Percentiles rank a stretch among this genome's conserved stretches.
These are phyloP conservation scores for Lateolabrax maculatus DNA, from an alignment of 2,797 vertebrate species.

Conservation along the genomic window DNA sequence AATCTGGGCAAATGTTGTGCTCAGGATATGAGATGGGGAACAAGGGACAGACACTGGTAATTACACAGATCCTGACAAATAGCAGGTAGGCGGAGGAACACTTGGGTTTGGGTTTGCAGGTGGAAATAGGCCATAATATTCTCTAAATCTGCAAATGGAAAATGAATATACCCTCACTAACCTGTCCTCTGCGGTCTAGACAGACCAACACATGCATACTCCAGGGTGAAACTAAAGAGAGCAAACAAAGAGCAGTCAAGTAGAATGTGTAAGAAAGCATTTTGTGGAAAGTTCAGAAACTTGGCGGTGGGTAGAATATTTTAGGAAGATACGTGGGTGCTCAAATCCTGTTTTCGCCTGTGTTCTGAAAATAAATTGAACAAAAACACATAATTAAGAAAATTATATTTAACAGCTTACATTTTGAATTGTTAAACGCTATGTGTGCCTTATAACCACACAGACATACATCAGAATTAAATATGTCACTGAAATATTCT, in stretches of 20 bases:
- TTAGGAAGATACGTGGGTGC: background rate
- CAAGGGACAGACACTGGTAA: constrained; percentile 59
- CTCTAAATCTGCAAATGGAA: constrained; percentile 64
- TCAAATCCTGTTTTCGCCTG: background rate
- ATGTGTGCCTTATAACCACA: too few species aligned
- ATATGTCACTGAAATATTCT: too few species aligned
- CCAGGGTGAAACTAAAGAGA: constrained; percentile 49
- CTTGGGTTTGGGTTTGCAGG: constrained; percentile 62
- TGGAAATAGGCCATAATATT: constrained; percentile 72
- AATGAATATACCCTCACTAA: constrained; percentile 56
- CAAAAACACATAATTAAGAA: background rate
- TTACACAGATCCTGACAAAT: constrained; percentile 76
- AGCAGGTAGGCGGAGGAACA: constrained; percentile 55
- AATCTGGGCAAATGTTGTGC: constrained; percentile 69
- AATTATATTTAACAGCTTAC: background rate
- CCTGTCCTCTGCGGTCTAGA: constrained; percentile 71
- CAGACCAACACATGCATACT: constrained; percentile 45
- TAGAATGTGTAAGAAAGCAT: constrained; percentile 28
- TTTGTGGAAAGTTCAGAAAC: constrained; percentile 29
- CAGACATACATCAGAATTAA: background rate
- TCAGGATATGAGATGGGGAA: constrained; percentile 75
- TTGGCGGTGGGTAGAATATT: constrained; percentile 34
- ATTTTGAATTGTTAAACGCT: background rate
- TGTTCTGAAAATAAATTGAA: background rate
- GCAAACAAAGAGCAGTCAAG: constrained; percentile 35